Base-by-base conservation (phyloP, 2,888 invertebrate genomes). In the Macrophya alboannulata region DNA sequence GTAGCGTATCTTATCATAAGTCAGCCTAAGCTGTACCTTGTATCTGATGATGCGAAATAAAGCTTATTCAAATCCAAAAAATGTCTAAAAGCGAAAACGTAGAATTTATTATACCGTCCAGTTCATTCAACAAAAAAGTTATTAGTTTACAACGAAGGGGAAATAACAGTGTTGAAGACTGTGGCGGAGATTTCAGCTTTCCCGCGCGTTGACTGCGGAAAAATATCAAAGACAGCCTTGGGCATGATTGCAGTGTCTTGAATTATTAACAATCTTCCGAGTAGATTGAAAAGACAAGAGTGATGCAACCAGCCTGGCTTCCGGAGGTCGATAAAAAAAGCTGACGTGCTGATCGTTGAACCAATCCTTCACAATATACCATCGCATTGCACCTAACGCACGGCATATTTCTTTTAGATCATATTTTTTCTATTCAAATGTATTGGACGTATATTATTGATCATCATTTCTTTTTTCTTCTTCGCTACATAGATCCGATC, bases 231-330 rank as follows among this genome's bases (percentile, higher is more conserved):
- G n/a, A 55, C 17, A 15, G 55, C n/a, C n/a, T n/a, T 8, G 55
- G n/a, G 55, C 1, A 55, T 55, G 55, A 55, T 55, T 55, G 55
- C n/a, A n/a, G 55, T 55, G n/a, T 55, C n/a, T 55, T 55, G 6
- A 55, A 55, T 55, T n/a, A 55, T n/a, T n/a, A 55, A n/a, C 55
- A 55, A 55, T 55, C n/a, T 55, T 55, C n/a, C 55, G n/a, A n/a
- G n/a, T 55, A 55, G n/a, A 55, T 55, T 55, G n/a, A 55, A 5
- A 55, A 55, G n/a, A n/a, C 17, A 55, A 55, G 55, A n/a, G 6
- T 8, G 17, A 55, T 55, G 55, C 55, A 55, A 55, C n/a, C 55
- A 55, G 55, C 55, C 55, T 55, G 55, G n/a, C 55, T 55, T n/a
- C n/a, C 6, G n/a, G 0, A n/a, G n/a, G n/a, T 55, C 55, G 55